A percentile compares a stretch with the other conserved stretches of the same genome.
Evolutionary conservation across 2,797 vertebrate species (phyloP).

Genomic region (Chaetodon trifasciatus): DNA sequence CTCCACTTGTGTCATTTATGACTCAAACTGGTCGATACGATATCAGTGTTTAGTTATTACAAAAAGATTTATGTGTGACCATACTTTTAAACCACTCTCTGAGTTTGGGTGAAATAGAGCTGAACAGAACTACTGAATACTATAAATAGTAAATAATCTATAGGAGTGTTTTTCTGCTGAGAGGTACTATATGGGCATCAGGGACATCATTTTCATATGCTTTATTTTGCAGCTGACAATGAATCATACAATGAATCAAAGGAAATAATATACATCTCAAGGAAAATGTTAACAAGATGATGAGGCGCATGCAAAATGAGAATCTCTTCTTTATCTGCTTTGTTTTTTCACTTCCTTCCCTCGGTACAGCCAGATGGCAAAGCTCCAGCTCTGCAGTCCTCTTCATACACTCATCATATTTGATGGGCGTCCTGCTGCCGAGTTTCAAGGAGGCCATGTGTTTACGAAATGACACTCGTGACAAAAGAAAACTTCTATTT

Average conservation of each 20-base stretch:
- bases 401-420: constrained; percentile 82
- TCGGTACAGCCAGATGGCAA: constrained; percentile 88
- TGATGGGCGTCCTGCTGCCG: constrained; percentile 86
- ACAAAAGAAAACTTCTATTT: constrained; percentile 88
- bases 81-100: constrained; percentile 9
- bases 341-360: constrained; percentile 79
- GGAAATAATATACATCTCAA: constrained; percentile 91
- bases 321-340: constrained; percentile 77
- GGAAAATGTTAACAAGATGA: constrained; percentile 88
- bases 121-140: neutral
- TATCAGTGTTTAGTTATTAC: constrained; percentile 23
- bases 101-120: constrained; percentile 12
- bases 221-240: constrained; percentile 95
- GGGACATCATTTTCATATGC: constrained; percentile 77
- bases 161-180: constrained; percentile 40
- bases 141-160: constrained; percentile 20
- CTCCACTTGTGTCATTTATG: neutral
- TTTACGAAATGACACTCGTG: constrained; percentile 88
- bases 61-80: constrained; percentile 33
- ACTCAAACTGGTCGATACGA: constrained; percentile 1
- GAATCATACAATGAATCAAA: constrained; percentile 91
- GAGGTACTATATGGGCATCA: constrained; percentile 65
- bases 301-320: constrained; percentile 94
- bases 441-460: constrained; percentile 89
- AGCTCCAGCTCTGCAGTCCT: constrained; percentile 83